Base-by-base conservation (phyloP, 1,140 invertebrate genomes). In the Bombus pyrosoma region DNA sequence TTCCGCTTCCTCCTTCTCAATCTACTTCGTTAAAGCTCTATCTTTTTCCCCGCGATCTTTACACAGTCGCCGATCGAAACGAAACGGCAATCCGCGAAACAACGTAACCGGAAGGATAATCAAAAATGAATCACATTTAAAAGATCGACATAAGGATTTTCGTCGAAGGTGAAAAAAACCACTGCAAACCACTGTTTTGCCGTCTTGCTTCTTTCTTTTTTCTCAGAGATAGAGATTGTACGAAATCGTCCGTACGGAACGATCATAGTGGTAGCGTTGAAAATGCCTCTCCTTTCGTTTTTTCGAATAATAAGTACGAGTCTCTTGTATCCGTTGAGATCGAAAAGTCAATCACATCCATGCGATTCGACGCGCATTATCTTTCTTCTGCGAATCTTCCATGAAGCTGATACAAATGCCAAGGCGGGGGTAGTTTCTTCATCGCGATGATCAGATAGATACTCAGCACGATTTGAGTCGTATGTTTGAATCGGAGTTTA, bases 111-210 rank as follows among this genome's bases (percentile, higher is more conserved):
- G 10, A 37, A 15, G 74, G 43, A 81, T 41, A 68, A 85, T 53
- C 39, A 66, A 75, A 66, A 13, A 85, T 84, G 64, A 59, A 71
- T 39, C 66, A 6, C 77, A 9, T 18, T 76, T 77, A 53, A 76
- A 47, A 53, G 66, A 37, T 25, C 18, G 47, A 28, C 39, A 22
- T 18, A 39, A 32, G 25, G 43, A 32, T 41, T 9, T 43, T 66
- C 37, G 32, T 88, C 57, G 32, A 59, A 84, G 71, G 57, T 83
- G 81, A 75, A 66, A 22, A 22, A 66, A 66, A 0, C 72, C n/a
- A 59, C 6, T 22, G 34, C n/a, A 32, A 3, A 53, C 47, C 47
- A 22, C 18, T 2, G 13, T n/a, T 53, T 39, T 5, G 9, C n/a
- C 1, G 18, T 69, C 3, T 32, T 28, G 18, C 10, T 3, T 39